Base-by-base conservation (phyloP, 2,888 invertebrate genomes). In the Cryptocephalus primarius region DNA sequence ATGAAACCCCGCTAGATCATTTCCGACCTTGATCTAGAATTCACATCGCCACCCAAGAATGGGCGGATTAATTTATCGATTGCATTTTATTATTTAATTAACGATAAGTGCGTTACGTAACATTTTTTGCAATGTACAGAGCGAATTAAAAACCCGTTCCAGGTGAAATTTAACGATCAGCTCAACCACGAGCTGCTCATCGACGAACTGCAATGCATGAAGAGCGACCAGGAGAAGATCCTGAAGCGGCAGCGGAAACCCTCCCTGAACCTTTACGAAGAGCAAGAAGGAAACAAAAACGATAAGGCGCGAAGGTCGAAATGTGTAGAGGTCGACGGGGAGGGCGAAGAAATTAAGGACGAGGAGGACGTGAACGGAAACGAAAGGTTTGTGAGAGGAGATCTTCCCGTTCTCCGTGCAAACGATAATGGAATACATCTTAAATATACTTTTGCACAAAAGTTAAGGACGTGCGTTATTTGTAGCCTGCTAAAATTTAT, bases 161-260 rank as follows among this genome's bases (percentile, higher is more conserved):
- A 32, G 43, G 65, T 65, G 4, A 58, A 64, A 52, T 65, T 67
- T 48, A 64, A 67, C 50, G 70, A 70, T 49, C 64, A 63, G 50
- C 56, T 61, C 59, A 79, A 79, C 63, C 83, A 83, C 62, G 83
- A 84, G 68, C 75, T 82, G 69, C 72, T 84, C 58, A 83, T 84
- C 59, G 78, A 80, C 50, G 83, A 84, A 63, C 63, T 83, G 65
- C 78, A 83, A 57, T 77, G 75, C 45, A 83, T 83, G 83, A 75
- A 78, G 43, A 58, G 59, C 42, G 64, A 66, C 49, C 63, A 68
- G 42, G 63, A 64, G 22, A 58, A 62, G 41, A 61, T 66, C 14
- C 46, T 61, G 45, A 67, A 61, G 46, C 56, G 68, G 34, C 68
- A 68, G 52, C 54, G 68, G 32, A 61, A 62, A 50, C 65, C 67